Conservation (phyloP, 2,113 vertebrate genomes). For the Papio anubis region DNA sequence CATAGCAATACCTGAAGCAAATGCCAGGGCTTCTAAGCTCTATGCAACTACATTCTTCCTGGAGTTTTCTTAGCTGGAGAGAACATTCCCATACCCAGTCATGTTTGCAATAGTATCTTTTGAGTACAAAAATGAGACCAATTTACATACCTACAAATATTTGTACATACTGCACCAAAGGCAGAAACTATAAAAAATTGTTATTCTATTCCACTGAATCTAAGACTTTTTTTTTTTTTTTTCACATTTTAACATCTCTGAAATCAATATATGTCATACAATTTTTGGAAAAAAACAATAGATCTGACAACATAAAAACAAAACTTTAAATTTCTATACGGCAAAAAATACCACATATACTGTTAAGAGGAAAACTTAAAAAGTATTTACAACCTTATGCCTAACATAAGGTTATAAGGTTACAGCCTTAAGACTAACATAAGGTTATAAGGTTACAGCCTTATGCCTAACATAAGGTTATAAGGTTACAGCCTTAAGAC, state of each 20-base stretch:
- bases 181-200: background rate
- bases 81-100: background rate
- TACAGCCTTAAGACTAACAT: too few species aligned
- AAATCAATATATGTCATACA: constrained; percentile 26
- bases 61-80: background rate
- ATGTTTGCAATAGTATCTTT: background rate
- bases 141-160: background rate
- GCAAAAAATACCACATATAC: background rate
- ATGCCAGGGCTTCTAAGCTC: background rate
- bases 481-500: background rate
- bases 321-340: constrained; percentile 19
- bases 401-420: too few species aligned
- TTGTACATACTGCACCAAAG: background rate
- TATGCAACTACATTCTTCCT: background rate
- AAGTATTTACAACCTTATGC: background rate
- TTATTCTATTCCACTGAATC: constrained; percentile 29
- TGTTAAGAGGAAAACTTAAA: constrained; percentile 21
- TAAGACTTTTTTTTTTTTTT: constrained; percentile 5
- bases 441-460: too few species aligned
- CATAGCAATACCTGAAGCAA: background rate
- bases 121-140: background rate
- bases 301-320: constrained; percentile 14
- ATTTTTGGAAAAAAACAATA: background rate
- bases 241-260: background rate
- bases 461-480: too few species aligned